Evolutionary conservation across 2,888 invertebrate species (phyloP), one percentile per base, ranked within the genome.

Genomic region (Pristionchus mayeri): DNA sequence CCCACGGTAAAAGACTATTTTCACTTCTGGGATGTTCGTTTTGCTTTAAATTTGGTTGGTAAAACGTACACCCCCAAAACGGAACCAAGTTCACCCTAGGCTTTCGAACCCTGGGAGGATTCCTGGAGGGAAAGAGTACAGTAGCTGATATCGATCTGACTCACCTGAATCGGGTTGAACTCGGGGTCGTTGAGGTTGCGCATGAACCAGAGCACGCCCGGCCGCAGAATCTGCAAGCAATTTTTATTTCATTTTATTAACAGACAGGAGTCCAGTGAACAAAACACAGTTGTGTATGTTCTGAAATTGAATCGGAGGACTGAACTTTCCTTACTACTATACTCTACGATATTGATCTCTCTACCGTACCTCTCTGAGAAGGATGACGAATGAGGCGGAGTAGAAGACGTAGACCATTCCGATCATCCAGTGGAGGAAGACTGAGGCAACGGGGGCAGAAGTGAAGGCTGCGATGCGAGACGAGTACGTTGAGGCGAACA

Each of bases 401-500:
- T 99, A 99, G 94, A 99, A 99, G 21, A 99, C 98, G 93, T 98
- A 99, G 16, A 95, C 96, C 98, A 99, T 98, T 85, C 99, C 99
- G 11, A 98, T 96, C 60, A 98, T 95, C 99, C 99, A 99, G 93
- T 99, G 98, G 84, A 99, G 96, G 93, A 98, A 98, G 95, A 98
- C 96, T 7, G 97, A 97, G 0, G 98, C 98, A 90, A 97, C 97
- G 0, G 98, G 98, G 0, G 98, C 97, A 0, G 96, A 95, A 88
- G 95, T 95, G 90, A 98, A 97, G 87, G 96, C 96, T 0, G 95
- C 95, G 93, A 97, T 96, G 57, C 98, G 95, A 87, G 88, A 87
- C 13, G 88, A 87, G 0, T 97, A 94, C 0, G 96, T 96, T 1
- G 97, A 96, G 93, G 97, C 89, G 85, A 93, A 91, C 79, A 93